Percentiles rank a stretch among this genome's conserved stretches.
Conservation (phyloP, 2,797 vertebrate species). For the Cetoscarus ocellatus region DNA sequence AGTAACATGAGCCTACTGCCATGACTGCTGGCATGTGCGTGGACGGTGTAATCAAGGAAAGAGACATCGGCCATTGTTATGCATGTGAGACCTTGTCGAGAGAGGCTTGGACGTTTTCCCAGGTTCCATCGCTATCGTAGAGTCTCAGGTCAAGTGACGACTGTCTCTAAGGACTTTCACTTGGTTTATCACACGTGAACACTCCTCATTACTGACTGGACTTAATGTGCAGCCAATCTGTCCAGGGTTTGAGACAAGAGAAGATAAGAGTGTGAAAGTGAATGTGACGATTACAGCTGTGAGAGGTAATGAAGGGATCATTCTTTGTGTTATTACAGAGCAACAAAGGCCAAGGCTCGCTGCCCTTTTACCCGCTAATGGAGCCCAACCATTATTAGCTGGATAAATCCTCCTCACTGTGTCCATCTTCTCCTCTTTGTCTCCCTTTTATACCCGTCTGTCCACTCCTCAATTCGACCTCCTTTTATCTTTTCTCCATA, state of each 20-base stretch:
- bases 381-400: slow-evolving; percentile 38
- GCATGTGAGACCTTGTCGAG: slow-evolving; percentile 43
- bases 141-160: slow-evolving; percentile 48
- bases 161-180: slow-evolving; percentile 2
- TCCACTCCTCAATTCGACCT: slow-evolving; percentile 1
- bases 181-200: slow-evolving; percentile 6
- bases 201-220: slow-evolving; percentile 11
- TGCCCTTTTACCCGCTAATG: slow-evolving; percentile 38
- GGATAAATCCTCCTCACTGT: slow-evolving; percentile 40
- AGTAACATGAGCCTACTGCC: slow-evolving; percentile 37
- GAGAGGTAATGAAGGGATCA: slow-evolving; percentile 51
- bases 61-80: slow-evolving; percentile 55
- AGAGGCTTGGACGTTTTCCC: slow-evolving; percentile 65
- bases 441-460: not conserved
- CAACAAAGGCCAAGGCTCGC: slow-evolving; percentile 43
- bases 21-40: slow-evolving; percentile 32
- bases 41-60: slow-evolving; percentile 61
- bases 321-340: slow-evolving; percentile 36
- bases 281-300: slow-evolving; percentile 34
- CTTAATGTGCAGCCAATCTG: slow-evolving; percentile 28
- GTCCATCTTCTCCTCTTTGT: slow-evolving; percentile 10
- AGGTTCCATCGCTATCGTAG: slow-evolving; percentile 47
- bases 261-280: slow-evolving; percentile 18
- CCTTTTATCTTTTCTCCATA: slow-evolving; percentile 26
- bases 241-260: slow-evolving; percentile 24